Percentiles rank a stretch among this genome's conserved stretches.
phyloP scores from a whole-genome alignment of 2,113 vertebrate species.

The Notothenia rossii region DNA sequence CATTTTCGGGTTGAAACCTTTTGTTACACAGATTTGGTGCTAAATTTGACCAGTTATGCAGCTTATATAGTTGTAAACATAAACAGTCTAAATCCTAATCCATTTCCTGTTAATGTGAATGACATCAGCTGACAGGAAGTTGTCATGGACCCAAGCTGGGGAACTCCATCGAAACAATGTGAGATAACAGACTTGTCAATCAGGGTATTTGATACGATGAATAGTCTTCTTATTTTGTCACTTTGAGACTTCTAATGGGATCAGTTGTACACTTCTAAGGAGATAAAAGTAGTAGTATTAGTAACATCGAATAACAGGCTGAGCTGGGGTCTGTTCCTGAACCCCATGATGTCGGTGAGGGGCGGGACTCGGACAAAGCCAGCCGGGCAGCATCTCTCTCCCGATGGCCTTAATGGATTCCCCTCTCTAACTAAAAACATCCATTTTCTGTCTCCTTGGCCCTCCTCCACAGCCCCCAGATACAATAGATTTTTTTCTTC shows the following conservation, averaged over 20 bases:
- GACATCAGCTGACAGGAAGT: too few species aligned
- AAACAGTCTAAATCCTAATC: too few species aligned
- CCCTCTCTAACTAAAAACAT: conserved; percentile 51
- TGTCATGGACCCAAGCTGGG: too few species aligned
- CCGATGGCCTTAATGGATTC: conserved; percentile 70
- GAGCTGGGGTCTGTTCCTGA: conserved; percentile 19
- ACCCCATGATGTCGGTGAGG: conserved; percentile 10
- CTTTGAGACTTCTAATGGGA: not conserved
- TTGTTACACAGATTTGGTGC: too few species aligned
- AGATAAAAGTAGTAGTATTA: not conserved
- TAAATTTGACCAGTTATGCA: too few species aligned
- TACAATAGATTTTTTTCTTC: conserved; percentile 43
- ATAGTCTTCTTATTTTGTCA: not conserved
- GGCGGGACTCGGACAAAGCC: not conserved
- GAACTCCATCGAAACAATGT: not conserved
- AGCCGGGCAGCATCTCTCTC: conserved; percentile 29
- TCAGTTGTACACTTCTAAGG: not conserved
- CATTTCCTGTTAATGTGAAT: too few species aligned
- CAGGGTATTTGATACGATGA: not conserved
- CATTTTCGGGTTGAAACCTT: too few species aligned
- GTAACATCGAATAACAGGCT: conserved; percentile 10
- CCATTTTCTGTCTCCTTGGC: conserved; percentile 52
- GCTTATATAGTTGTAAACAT: too few species aligned
- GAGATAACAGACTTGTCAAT: not conserved
- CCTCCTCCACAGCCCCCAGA: conserved; percentile 43